Evolutionary conservation across 2,113 vertebrate genomes (phyloP).

Genomic region (Polyodon spathula): DNA sequence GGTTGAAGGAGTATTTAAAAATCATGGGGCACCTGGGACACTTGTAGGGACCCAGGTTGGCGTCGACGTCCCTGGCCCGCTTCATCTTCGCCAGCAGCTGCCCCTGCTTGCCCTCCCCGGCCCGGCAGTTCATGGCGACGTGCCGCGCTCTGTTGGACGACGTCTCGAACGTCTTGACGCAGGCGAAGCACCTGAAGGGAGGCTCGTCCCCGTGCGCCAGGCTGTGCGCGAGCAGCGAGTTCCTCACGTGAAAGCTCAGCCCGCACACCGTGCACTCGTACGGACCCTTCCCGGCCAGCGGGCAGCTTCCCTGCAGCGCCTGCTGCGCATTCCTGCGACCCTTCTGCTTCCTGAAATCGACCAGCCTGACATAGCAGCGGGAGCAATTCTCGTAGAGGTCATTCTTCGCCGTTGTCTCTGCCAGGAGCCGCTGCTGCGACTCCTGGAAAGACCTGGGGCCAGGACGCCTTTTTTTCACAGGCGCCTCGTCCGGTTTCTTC

Average conservation of each 20-base stretch:
- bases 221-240: constrained; percentile 27
- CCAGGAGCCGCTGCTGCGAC: not conserved
- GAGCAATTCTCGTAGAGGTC: constrained; percentile 16
- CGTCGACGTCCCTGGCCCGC: not conserved
- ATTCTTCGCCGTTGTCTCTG: not conserved
- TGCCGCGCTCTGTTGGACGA: constrained; percentile 23
- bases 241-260: constrained; percentile 28
- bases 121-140: constrained; percentile 15
- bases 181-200: constrained; percentile 15
- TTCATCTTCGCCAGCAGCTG: not conserved
- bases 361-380: constrained; percentile 47
- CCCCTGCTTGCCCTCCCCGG: no score
- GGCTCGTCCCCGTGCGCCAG: constrained; percentile 15
- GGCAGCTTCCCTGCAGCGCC: not conserved
- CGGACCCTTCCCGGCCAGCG: not conserved
- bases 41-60: constrained; percentile 25
- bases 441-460: not conserved
- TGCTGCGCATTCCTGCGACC: not conserved
- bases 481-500: no score
- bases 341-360: constrained; percentile 37
- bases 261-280: constrained; percentile 31
- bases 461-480: not conserved
- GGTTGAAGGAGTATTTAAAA: constrained; percentile 53
- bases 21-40: constrained; percentile 50
- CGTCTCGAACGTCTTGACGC: constrained; percentile 17